These are phyloP conservation scores for Gallirallus australis DNA, from an alignment of 2,797 vertebrate species.

Conservation along the genomic window DNA sequence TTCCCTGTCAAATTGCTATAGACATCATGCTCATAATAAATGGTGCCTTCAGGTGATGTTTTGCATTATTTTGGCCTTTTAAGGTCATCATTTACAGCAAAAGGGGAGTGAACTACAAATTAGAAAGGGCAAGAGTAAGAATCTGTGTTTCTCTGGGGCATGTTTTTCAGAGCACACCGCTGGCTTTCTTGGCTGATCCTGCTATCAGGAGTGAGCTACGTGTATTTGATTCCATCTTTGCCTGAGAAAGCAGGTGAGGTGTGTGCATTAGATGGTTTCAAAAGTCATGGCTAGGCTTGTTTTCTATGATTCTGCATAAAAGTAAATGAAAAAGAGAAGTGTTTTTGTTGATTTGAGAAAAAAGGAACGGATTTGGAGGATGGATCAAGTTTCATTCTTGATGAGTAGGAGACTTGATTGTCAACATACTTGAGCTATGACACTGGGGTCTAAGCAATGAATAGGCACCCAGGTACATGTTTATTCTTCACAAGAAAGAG, in stretches of 20 bases:
- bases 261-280: not conserved
- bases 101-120: not conserved
- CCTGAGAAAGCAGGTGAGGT: not conserved
- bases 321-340: not conserved
- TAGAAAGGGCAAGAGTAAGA: not conserved
- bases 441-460: not conserved
- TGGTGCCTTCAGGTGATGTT: not conserved
- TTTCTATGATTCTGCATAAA: constrained; percentile 3
- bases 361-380: not conserved
- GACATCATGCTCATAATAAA: not conserved
- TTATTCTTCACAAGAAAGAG: not conserved
- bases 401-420: not conserved
- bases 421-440: not conserved
- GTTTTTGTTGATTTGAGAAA: not conserved
- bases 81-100: not conserved
- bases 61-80: not conserved
- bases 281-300: not conserved
- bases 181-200: not conserved
- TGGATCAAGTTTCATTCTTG: not conserved
- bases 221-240: not conserved
- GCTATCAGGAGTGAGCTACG: not conserved
- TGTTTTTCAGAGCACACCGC: not conserved
- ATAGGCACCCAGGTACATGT: not conserved
- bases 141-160: not conserved
- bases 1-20: not conserved